Evolutionary conservation across 1,140 invertebrate genomes (phyloP).

Genomic region (Aphis craccivora): DNA sequence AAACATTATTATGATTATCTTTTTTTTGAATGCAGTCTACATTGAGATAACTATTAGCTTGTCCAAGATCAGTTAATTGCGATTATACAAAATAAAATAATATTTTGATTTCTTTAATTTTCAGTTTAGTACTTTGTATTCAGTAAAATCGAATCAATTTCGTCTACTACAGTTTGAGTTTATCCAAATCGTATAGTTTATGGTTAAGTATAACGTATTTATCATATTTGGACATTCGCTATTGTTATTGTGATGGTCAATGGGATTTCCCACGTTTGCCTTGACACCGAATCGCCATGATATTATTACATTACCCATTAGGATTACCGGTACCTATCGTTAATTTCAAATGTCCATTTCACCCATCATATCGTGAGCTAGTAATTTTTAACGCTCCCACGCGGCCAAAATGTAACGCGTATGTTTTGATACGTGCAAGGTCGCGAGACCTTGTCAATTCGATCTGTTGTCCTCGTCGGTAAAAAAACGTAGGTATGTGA

Average conservation of each 20-base stretch:
- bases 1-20: not conserved
- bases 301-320: slow-evolving; percentile 14
- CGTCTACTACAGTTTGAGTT: not conserved
- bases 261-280: slow-evolving; percentile 42
- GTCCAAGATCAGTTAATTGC: not conserved
- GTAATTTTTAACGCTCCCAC: slow-evolving; percentile 49
- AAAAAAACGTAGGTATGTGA: not conserved
- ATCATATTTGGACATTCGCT: slow-evolving; percentile 19
- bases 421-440: not conserved
- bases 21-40: not conserved
- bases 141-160: not conserved
- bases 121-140: not conserved
- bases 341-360: slow-evolving; percentile 8
- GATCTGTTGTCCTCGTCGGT: slow-evolving; percentile 2
- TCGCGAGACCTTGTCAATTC: slow-evolving; percentile 28
- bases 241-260: slow-evolving; percentile 21
- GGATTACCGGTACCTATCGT: not conserved
- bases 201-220: not conserved
- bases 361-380: not conserved
- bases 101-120: not conserved
- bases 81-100: not conserved
- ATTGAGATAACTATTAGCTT: not conserved
- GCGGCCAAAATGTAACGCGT: not conserved
- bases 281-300: slow-evolving; percentile 47
- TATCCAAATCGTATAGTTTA: not conserved